These are phyloP conservation scores for Drosophila kanapiae DNA, from an alignment of 1,140 invertebrate genomes.

Conservation along the genomic window DNA sequence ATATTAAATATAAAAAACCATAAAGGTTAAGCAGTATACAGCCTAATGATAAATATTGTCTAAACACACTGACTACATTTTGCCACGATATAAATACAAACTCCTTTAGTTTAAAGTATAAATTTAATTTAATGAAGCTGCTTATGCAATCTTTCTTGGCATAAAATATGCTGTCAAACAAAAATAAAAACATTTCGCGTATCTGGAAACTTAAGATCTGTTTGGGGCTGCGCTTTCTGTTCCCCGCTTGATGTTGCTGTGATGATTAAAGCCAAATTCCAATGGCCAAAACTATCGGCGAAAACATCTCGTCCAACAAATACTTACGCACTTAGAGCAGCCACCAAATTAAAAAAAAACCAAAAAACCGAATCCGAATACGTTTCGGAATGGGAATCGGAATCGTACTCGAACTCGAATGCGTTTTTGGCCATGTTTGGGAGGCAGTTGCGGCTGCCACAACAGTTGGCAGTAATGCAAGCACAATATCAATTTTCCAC, in stretches of 20 bases:
- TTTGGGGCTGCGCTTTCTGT: background rate
- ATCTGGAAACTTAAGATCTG: constrained; percentile 8
- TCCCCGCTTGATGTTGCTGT: background rate
- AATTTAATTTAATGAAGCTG: constrained; percentile 14
- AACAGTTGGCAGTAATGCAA: constrained; percentile 73
- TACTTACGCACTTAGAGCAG: constrained; percentile 49
- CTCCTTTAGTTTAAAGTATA: background rate
- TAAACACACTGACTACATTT: background rate
- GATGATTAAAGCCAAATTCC: constrained; percentile 48
- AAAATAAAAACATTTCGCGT: background rate
- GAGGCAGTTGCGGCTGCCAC: constrained; percentile 64
- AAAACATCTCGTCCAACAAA: constrained; percentile 57
- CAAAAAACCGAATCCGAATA: constrained; percentile 29
- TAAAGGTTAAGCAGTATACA: background rate
- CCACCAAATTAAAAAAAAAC: constrained; percentile 23
- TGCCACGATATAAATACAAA: too few relatives aligned
- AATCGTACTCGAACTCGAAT: constrained; percentile 28
- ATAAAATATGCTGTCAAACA: background rate
- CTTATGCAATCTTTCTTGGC: constrained; percentile 1
- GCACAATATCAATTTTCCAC: constrained; percentile 79
- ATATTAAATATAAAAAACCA: too few relatives aligned
- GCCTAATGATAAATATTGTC: background rate
- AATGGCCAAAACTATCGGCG: constrained; percentile 44
- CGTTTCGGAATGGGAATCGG: constrained; percentile 31
- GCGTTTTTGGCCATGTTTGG: constrained; percentile 62